Evolutionary conservation across 2,888 invertebrate species (phyloP).

Genomic region (Myopa tessellatipennis): DNA sequence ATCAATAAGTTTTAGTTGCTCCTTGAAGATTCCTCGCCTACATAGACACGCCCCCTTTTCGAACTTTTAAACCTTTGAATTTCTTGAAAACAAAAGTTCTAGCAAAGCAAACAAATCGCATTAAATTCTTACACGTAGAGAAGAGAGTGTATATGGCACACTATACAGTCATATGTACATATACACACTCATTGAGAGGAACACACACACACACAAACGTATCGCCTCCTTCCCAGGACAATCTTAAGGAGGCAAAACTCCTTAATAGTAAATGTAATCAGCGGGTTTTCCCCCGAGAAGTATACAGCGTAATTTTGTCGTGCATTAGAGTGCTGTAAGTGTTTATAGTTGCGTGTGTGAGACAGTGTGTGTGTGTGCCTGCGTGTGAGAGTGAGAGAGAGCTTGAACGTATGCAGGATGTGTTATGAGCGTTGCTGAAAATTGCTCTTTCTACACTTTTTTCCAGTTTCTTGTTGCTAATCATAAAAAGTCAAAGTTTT

Average conservation of each 20-base stretch:
- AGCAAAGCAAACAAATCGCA: slow-evolving; percentile 27
- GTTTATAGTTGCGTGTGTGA: not conserved
- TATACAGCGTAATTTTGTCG: slow-evolving; percentile 29
- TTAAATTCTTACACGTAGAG: slow-evolving; percentile 17
- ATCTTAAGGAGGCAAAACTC: slow-evolving; percentile 6
- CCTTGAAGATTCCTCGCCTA: no score
- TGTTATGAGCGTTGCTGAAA: not conserved
- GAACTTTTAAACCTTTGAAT: not conserved
- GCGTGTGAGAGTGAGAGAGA: not conserved
- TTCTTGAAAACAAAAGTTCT: slow-evolving; percentile 26
- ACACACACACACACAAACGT: not conserved
- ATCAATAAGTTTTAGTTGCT: no score
- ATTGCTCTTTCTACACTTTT: slow-evolving; percentile 30
- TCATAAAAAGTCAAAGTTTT: slow-evolving; percentile 31
- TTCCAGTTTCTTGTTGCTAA: slow-evolving; percentile 19
- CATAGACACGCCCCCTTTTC: no score
- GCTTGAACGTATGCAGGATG: not conserved
- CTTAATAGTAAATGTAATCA: slow-evolving; percentile 27
- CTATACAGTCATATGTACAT: not conserved
- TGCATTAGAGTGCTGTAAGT: slow-evolving; percentile 37
- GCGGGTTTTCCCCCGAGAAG: slow-evolving; percentile 26
- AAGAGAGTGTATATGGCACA: not conserved
- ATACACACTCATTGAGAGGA: no score
- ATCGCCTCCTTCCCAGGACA: not conserved
- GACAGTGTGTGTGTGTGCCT: not conserved